Evolutionary conservation across 2,113 vertebrate species (phyloP), one percentile per base, ranked within the genome.

Genomic region (Aldabrachelys gigantea): DNA sequence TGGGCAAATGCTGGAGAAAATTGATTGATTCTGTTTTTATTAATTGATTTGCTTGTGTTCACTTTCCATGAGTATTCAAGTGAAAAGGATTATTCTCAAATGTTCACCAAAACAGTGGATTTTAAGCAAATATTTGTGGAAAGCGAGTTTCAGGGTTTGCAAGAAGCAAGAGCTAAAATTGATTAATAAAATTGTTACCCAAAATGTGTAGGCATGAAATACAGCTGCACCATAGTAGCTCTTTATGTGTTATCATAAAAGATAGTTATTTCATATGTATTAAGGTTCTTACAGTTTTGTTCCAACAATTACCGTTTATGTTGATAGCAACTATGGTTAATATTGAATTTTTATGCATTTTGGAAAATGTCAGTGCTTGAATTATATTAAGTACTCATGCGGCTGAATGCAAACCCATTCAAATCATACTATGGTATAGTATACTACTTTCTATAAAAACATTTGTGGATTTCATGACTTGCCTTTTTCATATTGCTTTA

Each of bases 241-340:
- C 96, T 97, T 97, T 96, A 90, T 92, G 89, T 75, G 84, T 94
- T 85, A 59, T 95, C 85, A n/a, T 80, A 85, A 93, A 97, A 96
- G 93, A 93, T 94, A 88, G 24, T 76, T 95, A 93, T 96, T 97
- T 97, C 96, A 97, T 97, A 95, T 94, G 89, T 95, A 95, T 96
- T 96, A 94, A 96, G 92, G 94, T 95, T 91, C 91, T 95, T 95
- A 95, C 89, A 93, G 92, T 80, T 94, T 96, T 83, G 35, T 24
- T 57, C 93, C 54, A n/a, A 83, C 75, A 53, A 96, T 84, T 92
- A 76, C 31, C 96, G 54, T 86, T 96, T 95, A 56, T 94, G 97
- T 92, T 97, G 97, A 97, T 94, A 96, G 96, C 93, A 96, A 93
- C 94, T 94, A 94, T 97, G 96, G 92, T 95, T 95, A 92, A 96